Conservation (phyloP, 2,797 vertebrate species). For the Sphenodon punctatus region DNA sequence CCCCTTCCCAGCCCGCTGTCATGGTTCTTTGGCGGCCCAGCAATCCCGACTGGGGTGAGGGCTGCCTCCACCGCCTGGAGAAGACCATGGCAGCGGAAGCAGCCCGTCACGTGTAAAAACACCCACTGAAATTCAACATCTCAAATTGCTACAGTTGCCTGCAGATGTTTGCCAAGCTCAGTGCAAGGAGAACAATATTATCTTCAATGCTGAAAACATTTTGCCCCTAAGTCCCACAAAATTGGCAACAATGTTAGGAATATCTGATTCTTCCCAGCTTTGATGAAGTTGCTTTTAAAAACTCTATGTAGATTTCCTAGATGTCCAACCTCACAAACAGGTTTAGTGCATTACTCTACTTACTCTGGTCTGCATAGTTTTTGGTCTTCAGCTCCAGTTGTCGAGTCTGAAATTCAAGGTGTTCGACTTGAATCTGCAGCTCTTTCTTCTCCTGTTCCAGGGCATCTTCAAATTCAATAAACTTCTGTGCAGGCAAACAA, state of each 20-base stretch:
- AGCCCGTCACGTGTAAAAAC: too few relatives aligned
- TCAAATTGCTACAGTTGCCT: not conserved
- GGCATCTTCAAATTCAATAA: conserved; percentile 98
- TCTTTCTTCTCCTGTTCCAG: conserved; percentile 98
- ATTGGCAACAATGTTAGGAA: not conserved
- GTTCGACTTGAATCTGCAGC: conserved; percentile 92
- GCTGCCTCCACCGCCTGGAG: too few relatives aligned
- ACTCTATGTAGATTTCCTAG: not conserved
- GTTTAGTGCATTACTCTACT: conserved; percentile 60
- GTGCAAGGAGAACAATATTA: not conserved
- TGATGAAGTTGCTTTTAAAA: not conserved
- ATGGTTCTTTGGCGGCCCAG: too few relatives aligned
- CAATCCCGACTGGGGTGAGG: too few relatives aligned
- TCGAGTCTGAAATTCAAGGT: conserved; percentile 92
- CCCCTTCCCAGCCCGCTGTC: too few relatives aligned
- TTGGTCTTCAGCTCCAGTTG: conserved; percentile 95
- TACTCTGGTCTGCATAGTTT: conserved; percentile 96
- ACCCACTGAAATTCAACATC: too few relatives aligned
- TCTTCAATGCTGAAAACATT: not conserved
- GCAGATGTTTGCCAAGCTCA: not conserved
- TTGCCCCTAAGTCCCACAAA: not conserved
- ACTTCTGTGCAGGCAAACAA: conserved; percentile 81
- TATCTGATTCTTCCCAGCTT: not conserved
- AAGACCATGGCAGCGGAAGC: too few relatives aligned
- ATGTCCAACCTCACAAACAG: not conserved